Evolutionary conservation across 2,113 vertebrate species (phyloP), one percentile per base, ranked within the genome.

Genomic region (Aegypius monachus): DNA sequence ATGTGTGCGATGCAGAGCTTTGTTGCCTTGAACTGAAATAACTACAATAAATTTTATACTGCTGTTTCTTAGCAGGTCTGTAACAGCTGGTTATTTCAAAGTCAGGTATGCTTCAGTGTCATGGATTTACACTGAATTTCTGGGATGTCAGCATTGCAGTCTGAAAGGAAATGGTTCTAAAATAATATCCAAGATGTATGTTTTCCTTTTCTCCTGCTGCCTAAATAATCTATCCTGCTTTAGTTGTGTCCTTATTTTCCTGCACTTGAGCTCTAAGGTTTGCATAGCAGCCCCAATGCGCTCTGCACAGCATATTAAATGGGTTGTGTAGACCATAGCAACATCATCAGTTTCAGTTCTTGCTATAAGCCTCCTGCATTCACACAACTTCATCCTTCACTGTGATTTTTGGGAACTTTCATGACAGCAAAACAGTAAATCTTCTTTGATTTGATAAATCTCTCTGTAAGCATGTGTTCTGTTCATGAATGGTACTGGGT

Each of bases 231-330:
- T 73, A 31, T 43, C 36, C 63, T 81, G 6, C 43, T 94, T 92
- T 38, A 62, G 15, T 66, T 62, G 26, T 78, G 55, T 63, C 77
- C 81, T 81, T 74, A 34, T 91, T 94, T 95, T 81, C 80, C 82
- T 86, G 53, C 50, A 62, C 84, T 90, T 90, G 74, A 96, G 79
- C 82, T 90, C n/a, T 42, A 14, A 79, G 77, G 78, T 91, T 92
- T 92, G 77, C 68, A 21, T 18, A 71, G 47, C 52, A 86, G 83
- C 40, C 78, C 78, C 72, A 45, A 36, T 52, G n/a, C 45, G 73
- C 89, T 73, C 78, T 91, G 88, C n/a, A 52, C 59, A 74, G 71
- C 19, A 0, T 29, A 71, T 86, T 86, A 81, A 90, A 86, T 34
- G 59, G 20, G 11, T 31, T 47, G 55, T 65, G 48, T 65, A 94